phyloP scores from a whole-genome alignment of 1,140 invertebrate species.

The Penaeus indicus region DNA sequence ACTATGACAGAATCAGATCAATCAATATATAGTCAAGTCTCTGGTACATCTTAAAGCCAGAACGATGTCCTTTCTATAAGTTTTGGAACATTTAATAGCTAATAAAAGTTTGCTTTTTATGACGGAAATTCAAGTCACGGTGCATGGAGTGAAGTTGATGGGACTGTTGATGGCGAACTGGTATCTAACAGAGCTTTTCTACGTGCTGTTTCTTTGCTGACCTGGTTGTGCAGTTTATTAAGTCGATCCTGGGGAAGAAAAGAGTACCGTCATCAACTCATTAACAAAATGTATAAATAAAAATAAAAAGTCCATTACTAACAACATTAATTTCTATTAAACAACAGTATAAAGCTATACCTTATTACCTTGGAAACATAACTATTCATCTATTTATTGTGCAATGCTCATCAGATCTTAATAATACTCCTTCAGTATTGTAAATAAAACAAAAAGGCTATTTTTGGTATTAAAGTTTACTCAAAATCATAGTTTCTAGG shows the following conservation, averaged over 20 bases:
- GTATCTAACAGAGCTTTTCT: slow-evolving; percentile 80
- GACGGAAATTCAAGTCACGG: slow-evolving; percentile 5
- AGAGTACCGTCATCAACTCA: background rate
- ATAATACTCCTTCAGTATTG: too few relatives aligned
- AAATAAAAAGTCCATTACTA: too few relatives aligned
- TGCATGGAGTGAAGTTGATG: slow-evolving; percentile 46
- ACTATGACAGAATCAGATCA: slow-evolving; percentile 9
- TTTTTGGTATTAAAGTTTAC: background rate
- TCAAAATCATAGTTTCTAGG: too few relatives aligned
- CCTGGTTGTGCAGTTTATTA: slow-evolving; percentile 84
- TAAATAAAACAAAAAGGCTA: slow-evolving; percentile 5
- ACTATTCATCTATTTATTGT: too few relatives aligned
- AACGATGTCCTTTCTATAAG: background rate
- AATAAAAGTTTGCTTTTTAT: background rate
- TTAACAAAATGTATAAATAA: too few relatives aligned
- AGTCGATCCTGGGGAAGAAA: slow-evolving; percentile 78
- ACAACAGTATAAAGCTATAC: too few relatives aligned
- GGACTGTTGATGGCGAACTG: slow-evolving; percentile 49
- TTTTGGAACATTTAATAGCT: background rate
- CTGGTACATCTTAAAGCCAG: background rate
- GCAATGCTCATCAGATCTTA: background rate
- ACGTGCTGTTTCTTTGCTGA: slow-evolving; percentile 83
- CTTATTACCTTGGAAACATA: too few relatives aligned
- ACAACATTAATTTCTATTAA: too few relatives aligned
- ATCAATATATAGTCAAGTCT: background rate